Conservation (phyloP, 2,888 invertebrate species). For the Sericinus montela region DNA sequence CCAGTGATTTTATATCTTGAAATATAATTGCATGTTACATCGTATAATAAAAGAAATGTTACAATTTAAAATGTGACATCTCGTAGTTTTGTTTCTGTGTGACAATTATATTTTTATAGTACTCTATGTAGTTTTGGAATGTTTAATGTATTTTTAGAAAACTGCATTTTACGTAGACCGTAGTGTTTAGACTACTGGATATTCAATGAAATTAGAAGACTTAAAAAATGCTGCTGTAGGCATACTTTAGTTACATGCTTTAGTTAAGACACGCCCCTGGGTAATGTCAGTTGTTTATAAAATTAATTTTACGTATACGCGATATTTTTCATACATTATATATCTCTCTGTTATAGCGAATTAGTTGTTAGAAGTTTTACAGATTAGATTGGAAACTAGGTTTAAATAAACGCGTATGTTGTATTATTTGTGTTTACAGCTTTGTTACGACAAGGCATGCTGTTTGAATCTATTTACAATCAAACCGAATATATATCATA, state of each 20-base stretch:
- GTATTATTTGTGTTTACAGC: not conserved
- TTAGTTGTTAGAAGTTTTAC: not conserved
- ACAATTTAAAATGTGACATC: slow-evolving; percentile 29
- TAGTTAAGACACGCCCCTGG: not conserved
- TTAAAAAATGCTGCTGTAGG: not conserved
- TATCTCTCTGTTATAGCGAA: not conserved
- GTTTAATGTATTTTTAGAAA: slow-evolving; percentile 45
- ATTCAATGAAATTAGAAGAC: slow-evolving; percentile 6
- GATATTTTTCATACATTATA: not conserved
- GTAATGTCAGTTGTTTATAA: not conserved
- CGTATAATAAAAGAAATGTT: not conserved
- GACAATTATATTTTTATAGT: slow-evolving; percentile 60
- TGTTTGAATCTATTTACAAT: too few relatives aligned
- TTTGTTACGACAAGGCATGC: too few relatives aligned
- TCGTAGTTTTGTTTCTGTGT: slow-evolving; percentile 34
- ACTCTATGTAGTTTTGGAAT: slow-evolving; percentile 56
- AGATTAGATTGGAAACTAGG: not conserved
- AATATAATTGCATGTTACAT: not conserved
- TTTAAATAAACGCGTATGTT: not conserved
- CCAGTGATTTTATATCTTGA: slow-evolving; percentile 6
- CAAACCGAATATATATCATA: too few relatives aligned
- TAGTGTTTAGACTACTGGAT: slow-evolving; percentile 1
- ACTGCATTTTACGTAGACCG: slow-evolving; percentile 13
- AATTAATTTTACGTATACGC: slow-evolving; percentile 2
- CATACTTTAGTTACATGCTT: not conserved